Conservation (phyloP, 2,797 vertebrate species). For the Chelonia mydas region DNA sequence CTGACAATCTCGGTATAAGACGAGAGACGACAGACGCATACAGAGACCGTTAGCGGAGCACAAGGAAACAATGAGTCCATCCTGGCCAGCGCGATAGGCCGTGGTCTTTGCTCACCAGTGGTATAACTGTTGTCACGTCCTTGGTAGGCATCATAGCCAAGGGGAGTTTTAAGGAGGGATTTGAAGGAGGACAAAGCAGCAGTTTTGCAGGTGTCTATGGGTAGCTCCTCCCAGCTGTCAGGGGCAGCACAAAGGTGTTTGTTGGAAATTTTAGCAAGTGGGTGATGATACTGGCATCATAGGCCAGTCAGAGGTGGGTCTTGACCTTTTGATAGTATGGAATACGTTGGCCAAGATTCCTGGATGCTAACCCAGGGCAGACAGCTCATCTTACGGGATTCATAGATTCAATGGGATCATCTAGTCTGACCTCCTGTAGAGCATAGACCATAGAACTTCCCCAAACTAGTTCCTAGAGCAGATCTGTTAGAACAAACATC, state of each 20-base stretch:
- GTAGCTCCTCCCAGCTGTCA: too few relatives aligned
- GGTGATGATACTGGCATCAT: too few relatives aligned
- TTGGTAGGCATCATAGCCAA: too few relatives aligned
- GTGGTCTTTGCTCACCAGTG: neutral
- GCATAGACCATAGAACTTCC: too few relatives aligned
- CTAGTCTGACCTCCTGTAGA: too few relatives aligned
- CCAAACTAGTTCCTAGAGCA: too few relatives aligned
- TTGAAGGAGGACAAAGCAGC: neutral
- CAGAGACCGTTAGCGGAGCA: neutral
- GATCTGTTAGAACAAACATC: too few relatives aligned
- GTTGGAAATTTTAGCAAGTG: neutral
- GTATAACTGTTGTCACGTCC: neutral
- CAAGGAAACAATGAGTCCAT: neutral
- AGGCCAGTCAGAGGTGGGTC: too few relatives aligned
- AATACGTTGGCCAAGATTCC: neutral
- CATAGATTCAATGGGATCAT: too few relatives aligned
- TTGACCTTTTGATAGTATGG: too few relatives aligned
- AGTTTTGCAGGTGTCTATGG: neutral
- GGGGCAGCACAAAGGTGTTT: neutral
- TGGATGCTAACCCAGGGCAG: neutral
- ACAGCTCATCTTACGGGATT: neutral
- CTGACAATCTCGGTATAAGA: neutral
- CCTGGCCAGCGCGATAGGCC: too few relatives aligned
- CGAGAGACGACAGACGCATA: neutral
- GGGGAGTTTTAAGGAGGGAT: too few relatives aligned